Evolutionary conservation across 2,888 invertebrate genomes (phyloP).

Genomic region (Ischnus inquisitorius): DNA sequence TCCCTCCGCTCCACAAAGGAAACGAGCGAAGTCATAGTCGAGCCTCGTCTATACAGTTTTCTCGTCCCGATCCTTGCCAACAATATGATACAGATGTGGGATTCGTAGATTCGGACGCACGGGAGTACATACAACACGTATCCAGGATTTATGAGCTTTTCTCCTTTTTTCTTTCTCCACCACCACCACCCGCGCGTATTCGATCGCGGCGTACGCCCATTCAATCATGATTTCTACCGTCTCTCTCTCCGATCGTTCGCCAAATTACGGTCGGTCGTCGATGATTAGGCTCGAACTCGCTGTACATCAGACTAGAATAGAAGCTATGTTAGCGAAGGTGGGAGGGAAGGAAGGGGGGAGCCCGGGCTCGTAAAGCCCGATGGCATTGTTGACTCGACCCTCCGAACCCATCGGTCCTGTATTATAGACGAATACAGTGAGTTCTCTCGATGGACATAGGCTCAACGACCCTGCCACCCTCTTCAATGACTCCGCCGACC

Average conservation of each 20-base stretch:
- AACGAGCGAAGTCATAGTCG: background rate
- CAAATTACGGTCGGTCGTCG: constrained; percentile 72
- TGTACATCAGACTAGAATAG: constrained; percentile 56
- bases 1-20: constrained; percentile 13
- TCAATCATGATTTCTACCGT: constrained; percentile 70
- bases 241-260: constrained; percentile 63
- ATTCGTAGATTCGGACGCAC: constrained; percentile 26
- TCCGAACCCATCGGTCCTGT: constrained; percentile 41
- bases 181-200: constrained; percentile 12
- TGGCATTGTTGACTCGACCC: constrained; percentile 63
- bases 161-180: background rate
- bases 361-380: constrained; percentile 61
- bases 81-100: constrained; percentile 72
- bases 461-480: constrained; percentile 31
- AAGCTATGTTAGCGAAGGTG: constrained; percentile 14
- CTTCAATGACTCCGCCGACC: constrained; percentile 47
- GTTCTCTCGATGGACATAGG: constrained; percentile 51
- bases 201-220: constrained; percentile 53
- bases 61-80: constrained; percentile 53
- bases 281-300: constrained; percentile 71
- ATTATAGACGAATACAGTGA: constrained; percentile 57
- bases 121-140: constrained; percentile 20
- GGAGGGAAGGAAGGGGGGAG: background rate
- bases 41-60: constrained; percentile 9
- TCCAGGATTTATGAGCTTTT: constrained; percentile 36